These are phyloP conservation scores for Phylloscopus whistleri DNA, from an alignment of 2,113 vertebrate genomes.

Conservation along the genomic window DNA sequence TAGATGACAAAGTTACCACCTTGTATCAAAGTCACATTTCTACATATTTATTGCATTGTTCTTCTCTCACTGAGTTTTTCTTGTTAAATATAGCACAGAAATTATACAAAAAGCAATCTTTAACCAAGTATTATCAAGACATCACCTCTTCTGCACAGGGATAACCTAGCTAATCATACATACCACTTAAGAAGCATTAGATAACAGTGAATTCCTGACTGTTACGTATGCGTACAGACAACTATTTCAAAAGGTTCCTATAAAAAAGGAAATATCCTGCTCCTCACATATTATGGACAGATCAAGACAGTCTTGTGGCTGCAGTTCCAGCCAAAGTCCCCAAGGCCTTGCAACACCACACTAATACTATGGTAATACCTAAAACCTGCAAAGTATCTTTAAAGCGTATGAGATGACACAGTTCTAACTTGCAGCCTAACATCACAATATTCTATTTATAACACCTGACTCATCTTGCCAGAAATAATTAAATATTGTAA, in stretches of 20 bases:
- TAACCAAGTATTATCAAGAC: not conserved
- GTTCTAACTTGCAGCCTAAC: constrained; percentile 26
- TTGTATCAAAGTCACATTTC: not conserved
- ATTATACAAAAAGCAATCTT: not conserved
- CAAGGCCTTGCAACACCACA: not conserved
- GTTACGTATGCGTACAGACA: not conserved
- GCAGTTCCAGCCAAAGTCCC: not conserved
- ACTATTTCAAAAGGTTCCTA: not conserved
- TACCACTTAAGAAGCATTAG: not conserved
- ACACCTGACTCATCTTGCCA: constrained; percentile 3
- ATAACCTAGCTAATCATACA: constrained; percentile 3
- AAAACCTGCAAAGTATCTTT: constrained; percentile 21
- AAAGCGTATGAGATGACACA: constrained; percentile 34
- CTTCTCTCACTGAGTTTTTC: not conserved
- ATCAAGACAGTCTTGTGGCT: not conserved
- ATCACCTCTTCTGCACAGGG: not conserved
- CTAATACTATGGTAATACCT: not conserved
- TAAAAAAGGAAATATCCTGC: not conserved
- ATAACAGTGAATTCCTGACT: not conserved
- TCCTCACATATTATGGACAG: not conserved
- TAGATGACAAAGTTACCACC: not conserved
- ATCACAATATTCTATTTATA: constrained; percentile 57
- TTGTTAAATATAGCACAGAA: not conserved
- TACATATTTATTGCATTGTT: not conserved
- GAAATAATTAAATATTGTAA: constrained; percentile 58